These are phyloP conservation scores for Podabrus alpinus DNA, from an alignment of 2,888 invertebrate genomes.

Conservation along the genomic window DNA sequence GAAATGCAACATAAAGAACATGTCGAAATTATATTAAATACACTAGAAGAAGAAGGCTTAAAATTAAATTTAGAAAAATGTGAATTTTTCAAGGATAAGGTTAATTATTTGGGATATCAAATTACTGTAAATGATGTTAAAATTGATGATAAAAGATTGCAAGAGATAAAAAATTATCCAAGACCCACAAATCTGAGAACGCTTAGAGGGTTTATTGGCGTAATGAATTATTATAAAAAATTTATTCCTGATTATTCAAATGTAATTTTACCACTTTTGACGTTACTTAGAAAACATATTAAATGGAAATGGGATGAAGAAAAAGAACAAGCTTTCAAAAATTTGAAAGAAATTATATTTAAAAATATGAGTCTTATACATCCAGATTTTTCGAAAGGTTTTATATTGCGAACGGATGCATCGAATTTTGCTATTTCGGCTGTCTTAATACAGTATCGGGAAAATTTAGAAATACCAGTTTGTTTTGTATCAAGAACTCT, in stretches of 20 bases:
- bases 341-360: neutral
- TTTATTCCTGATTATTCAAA: neutral
- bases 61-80: too few relatives aligned
- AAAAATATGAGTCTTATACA: neutral
- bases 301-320: constrained; percentile 1
- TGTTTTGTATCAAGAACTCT: constrained; percentile 4
- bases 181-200: too few relatives aligned
- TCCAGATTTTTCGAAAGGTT: neutral
- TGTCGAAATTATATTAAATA: too few relatives aligned
- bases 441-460: neutral
- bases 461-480: neutral
- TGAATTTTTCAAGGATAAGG: too few relatives aligned
- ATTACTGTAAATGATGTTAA: too few relatives aligned
- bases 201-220: neutral
- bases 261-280: neutral
- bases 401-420: constrained; percentile 1
- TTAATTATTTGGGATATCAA: too few relatives aligned
- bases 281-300: neutral
- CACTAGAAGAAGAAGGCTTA: too few relatives aligned
- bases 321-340: neutral
- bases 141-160: too few relatives aligned
- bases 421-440: neutral
- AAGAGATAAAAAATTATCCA: too few relatives aligned
- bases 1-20: too few relatives aligned
- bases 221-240: constrained; percentile 3